phyloP scores from a whole-genome alignment of 2,113 vertebrate species.

The Patagioenas fasciata region DNA sequence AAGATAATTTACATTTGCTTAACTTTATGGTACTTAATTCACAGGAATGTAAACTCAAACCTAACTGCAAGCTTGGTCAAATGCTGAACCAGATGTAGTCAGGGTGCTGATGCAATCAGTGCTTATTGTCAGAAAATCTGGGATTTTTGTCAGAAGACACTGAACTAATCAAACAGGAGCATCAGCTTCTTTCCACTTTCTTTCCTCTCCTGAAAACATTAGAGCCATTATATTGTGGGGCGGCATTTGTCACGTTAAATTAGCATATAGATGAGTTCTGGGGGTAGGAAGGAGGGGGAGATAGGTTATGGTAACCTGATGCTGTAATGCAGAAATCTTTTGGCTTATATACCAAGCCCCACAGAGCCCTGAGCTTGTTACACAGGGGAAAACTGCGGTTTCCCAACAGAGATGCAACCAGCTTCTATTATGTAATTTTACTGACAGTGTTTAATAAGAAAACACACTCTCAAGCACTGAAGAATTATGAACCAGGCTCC shows the following conservation, averaged over 20 bases:
- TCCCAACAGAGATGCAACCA: background rate
- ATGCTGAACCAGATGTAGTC: background rate
- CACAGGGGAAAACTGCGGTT: background rate
- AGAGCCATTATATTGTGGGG: constrained; percentile 77
- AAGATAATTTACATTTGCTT: background rate
- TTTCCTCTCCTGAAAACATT: constrained; percentile 72
- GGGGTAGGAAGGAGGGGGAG: constrained; percentile 72
- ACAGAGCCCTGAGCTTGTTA: background rate
- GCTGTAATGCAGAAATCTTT: constrained; percentile 55
- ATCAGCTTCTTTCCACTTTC: constrained; percentile 55
- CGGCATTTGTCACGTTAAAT: constrained; percentile 77
- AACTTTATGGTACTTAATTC: background rate
- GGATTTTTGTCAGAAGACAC: constrained; percentile 17
- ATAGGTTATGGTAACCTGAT: constrained; percentile 71
- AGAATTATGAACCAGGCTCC: background rate
- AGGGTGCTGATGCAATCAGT: background rate
- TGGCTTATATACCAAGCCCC: constrained; percentile 1
- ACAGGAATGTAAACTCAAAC: background rate
- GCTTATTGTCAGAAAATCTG: background rate
- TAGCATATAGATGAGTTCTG: constrained; percentile 86
- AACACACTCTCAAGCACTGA: background rate
- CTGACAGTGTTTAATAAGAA: background rate
- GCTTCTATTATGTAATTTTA: constrained; percentile 15
- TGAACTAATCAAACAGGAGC: background rate
- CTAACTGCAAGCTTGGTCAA: background rate